Evolutionary conservation across 1,140 invertebrate species (phyloP).

Genomic region (Catajapyx aquilonaris): DNA sequence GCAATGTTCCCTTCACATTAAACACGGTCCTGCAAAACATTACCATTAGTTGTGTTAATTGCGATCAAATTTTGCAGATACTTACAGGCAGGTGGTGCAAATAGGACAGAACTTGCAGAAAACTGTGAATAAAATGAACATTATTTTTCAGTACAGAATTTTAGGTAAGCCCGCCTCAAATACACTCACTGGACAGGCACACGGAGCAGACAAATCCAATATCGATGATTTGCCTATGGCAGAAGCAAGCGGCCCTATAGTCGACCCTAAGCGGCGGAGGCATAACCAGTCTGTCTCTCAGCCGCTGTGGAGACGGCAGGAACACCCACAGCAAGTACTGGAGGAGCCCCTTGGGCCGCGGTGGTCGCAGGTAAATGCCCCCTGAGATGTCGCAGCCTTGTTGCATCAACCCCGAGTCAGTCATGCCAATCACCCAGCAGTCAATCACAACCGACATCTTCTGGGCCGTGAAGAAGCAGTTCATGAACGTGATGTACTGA

Average conservation of each 20-base stretch:
- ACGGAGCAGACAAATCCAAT: constrained; percentile 95
- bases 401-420: constrained; percentile 74
- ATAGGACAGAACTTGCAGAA: too few relatives aligned
- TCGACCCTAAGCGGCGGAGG: constrained; percentile 81
- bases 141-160: too few relatives aligned
- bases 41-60: too few relatives aligned
- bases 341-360: constrained; percentile 57
- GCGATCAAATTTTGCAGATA: too few relatives aligned
- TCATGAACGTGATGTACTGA: constrained; percentile 98
- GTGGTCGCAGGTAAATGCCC: constrained; percentile 66
- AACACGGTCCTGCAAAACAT: too few relatives aligned
- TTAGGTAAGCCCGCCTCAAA: too few relatives aligned
- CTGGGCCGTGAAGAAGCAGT: constrained; percentile 89
- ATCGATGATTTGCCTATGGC: constrained; percentile 86
- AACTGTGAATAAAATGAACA: too few relatives aligned
- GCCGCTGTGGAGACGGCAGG: constrained; percentile 55
- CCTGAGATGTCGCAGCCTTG: constrained; percentile 92
- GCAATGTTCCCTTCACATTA: too few relatives aligned
- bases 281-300: constrained; percentile 61
- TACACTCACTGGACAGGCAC: constrained; percentile 84
- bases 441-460: constrained; percentile 76
- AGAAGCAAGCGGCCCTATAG: constrained; percentile 92
- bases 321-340: constrained; percentile 90
- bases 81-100: too few relatives aligned
- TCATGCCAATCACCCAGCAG: constrained; percentile 77